Conservation (phyloP, 2,113 vertebrate species). For the Aldabrachelys gigantea region DNA sequence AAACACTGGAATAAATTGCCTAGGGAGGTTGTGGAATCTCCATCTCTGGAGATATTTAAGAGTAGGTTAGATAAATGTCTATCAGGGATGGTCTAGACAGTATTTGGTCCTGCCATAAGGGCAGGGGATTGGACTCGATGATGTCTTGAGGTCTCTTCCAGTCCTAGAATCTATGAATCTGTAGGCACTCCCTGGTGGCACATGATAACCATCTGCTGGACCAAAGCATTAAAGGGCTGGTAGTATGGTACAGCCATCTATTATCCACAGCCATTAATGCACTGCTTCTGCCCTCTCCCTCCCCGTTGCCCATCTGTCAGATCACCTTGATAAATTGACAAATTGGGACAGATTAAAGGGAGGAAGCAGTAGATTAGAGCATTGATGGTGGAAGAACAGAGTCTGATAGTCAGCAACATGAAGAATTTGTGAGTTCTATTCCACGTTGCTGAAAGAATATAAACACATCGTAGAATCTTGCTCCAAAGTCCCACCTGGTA, state of each 20-base stretch:
- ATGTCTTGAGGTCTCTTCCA: too few species aligned
- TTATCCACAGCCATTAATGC: neutral
- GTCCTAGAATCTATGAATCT: too few species aligned
- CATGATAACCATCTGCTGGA: neutral
- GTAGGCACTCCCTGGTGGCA: neutral
- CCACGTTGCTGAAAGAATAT: neutral
- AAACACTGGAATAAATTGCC: too few species aligned
- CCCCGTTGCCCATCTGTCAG: neutral
- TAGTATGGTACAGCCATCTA: neutral
- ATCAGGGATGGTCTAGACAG: too few species aligned
- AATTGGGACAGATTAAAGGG: neutral
- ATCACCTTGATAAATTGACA: neutral
- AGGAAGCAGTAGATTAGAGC: neutral
- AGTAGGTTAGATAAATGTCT: too few species aligned
- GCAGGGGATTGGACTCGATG: too few species aligned
- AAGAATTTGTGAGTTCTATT: neutral
- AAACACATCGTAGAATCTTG: neutral
- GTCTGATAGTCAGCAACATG: neutral
- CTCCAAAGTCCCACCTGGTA: neutral
- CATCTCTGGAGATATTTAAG: too few species aligned
- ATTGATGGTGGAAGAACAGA: neutral
- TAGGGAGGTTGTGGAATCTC: too few species aligned
- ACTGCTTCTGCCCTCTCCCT: neutral
- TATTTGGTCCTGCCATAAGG: too few species aligned
- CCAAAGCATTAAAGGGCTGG: neutral